Percentiles rank a stretch among this genome's conserved stretches.
These are phyloP conservation scores for Heliothis virescens DNA, from an alignment of 1,140 invertebrate species.

Conservation along the genomic window DNA sequence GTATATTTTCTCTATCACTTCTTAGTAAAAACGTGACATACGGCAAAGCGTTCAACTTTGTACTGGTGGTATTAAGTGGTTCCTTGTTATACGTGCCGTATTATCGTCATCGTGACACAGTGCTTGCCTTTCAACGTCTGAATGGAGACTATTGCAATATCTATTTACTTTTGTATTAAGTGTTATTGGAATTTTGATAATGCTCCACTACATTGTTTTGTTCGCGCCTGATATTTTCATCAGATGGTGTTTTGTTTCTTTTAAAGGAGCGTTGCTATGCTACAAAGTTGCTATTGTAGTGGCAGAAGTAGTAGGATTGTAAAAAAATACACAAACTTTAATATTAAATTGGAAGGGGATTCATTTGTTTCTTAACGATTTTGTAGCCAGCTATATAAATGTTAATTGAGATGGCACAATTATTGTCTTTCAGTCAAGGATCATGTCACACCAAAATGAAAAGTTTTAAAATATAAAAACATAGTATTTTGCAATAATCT, in stretches of 20 bases:
- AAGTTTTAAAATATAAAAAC: too few relatives aligned
- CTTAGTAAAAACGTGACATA: slow-evolving; percentile 10
- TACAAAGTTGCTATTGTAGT: neutral
- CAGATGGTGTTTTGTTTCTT: neutral
- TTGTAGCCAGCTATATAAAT: too few relatives aligned
- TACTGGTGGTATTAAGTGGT: slow-evolving; percentile 14
- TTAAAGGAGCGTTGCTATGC: neutral
- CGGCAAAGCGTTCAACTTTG: slow-evolving; percentile 30
- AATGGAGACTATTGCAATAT: neutral
- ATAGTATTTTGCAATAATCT: slow-evolving; percentile 51
- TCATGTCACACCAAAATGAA: neutral
- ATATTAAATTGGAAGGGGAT: too few relatives aligned
- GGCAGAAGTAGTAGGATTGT: neutral
- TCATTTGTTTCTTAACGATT: too few relatives aligned
- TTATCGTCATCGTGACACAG: neutral
- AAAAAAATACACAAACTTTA: too few relatives aligned
- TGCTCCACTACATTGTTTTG: neutral
- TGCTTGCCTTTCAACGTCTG: slow-evolving; percentile 11
- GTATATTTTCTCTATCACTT: slow-evolving; percentile 21
- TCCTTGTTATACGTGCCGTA: neutral
- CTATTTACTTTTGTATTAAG: neutral
- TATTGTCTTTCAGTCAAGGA: too few relatives aligned
- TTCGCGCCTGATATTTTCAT: neutral
- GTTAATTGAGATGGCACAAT: too few relatives aligned
- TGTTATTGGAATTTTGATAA: neutral